A percentile compares a stretch with the other conserved stretches of the same genome.
Conservation (phyloP, 2,797 vertebrate genomes). For the Sebastes taczanowskii region DNA sequence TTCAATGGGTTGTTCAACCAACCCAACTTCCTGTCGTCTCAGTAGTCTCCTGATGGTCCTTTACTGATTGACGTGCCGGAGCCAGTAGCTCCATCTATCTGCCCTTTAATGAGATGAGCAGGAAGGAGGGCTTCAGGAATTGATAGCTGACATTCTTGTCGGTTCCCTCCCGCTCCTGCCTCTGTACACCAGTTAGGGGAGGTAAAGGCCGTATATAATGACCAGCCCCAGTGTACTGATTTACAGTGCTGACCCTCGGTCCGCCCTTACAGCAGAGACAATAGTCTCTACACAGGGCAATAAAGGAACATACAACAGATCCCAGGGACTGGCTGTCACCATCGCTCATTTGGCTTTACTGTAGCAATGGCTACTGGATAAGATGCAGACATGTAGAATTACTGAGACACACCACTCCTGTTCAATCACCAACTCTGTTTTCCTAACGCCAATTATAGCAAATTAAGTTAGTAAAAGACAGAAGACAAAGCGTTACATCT, state of each 20-base stretch:
- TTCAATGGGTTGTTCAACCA: slow-evolving; percentile 18
- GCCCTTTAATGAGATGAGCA: slow-evolving; percentile 75
- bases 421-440: background rate
- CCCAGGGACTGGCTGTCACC: slow-evolving; percentile 43
- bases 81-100: slow-evolving; percentile 55
- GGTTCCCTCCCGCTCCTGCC: slow-evolving; percentile 74
- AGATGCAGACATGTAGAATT: background rate
- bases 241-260: slow-evolving; percentile 53
- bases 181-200: slow-evolving; percentile 74
- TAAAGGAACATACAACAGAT: slow-evolving; percentile 52
- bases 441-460: background rate
- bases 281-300: slow-evolving; percentile 36
- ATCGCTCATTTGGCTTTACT: slow-evolving; percentile 32
- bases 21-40: slow-evolving; percentile 25
- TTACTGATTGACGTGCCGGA: slow-evolving; percentile 49
- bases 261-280: slow-evolving; percentile 42
- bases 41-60: slow-evolving; percentile 39
- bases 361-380: slow-evolving; percentile 23
- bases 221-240: slow-evolving; percentile 54
- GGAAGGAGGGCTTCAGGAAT: slow-evolving; percentile 50
- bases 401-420: background rate
- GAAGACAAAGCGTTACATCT: background rate
- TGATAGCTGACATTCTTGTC: slow-evolving; percentile 74
- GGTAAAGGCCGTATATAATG: slow-evolving; percentile 68
- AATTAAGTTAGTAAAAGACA: background rate